Evolutionary conservation across 1,140 invertebrate genomes (phyloP).

Genomic region (Zaprionus lachaisei): DNA sequence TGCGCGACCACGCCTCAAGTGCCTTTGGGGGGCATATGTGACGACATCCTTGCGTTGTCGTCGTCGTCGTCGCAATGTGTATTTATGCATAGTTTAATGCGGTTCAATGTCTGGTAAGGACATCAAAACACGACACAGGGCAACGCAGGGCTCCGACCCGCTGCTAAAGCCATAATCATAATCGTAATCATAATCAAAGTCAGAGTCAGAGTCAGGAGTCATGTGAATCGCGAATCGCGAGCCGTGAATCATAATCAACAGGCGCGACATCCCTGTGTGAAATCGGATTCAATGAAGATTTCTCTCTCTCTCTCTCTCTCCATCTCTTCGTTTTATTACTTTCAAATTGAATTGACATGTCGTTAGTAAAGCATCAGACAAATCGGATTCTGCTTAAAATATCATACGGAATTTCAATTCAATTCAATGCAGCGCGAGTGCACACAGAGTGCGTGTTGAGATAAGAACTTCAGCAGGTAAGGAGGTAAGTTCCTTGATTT

Average conservation of each 20-base stretch:
- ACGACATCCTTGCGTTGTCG: slow-evolving; percentile 25
- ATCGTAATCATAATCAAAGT: slow-evolving; percentile 57
- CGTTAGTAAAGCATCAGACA: slow-evolving; percentile 66
- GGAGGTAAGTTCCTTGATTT: not conserved
- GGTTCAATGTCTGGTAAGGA: slow-evolving; percentile 82
- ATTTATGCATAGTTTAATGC: slow-evolving; percentile 82
- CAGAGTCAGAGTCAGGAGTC: slow-evolving; percentile 17
- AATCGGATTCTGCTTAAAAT: slow-evolving; percentile 74
- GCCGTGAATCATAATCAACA: slow-evolving; percentile 68
- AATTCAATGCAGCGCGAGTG: slow-evolving; percentile 28
- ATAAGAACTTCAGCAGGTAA: slow-evolving; percentile 43
- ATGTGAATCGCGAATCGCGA: slow-evolving; percentile 4
- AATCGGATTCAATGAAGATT: slow-evolving; percentile 54
- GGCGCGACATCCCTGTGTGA: slow-evolving; percentile 17
- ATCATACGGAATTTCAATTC: slow-evolving; percentile 72
- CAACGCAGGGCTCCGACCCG: slow-evolving; percentile 24
- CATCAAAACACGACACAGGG: slow-evolving; percentile 74
- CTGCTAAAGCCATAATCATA: slow-evolving; percentile 75
- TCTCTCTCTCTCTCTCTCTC: not conserved
- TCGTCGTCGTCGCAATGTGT: slow-evolving; percentile 68
- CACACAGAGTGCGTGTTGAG: slow-evolving; percentile 40
- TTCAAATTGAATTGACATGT: slow-evolving; percentile 78
- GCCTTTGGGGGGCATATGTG: slow-evolving; percentile 69
- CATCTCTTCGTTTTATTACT: slow-evolving; percentile 65
- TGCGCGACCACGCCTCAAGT: slow-evolving; percentile 32